phyloP scores from a whole-genome alignment of 2,797 vertebrate species.

The Acanthis flammea region DNA sequence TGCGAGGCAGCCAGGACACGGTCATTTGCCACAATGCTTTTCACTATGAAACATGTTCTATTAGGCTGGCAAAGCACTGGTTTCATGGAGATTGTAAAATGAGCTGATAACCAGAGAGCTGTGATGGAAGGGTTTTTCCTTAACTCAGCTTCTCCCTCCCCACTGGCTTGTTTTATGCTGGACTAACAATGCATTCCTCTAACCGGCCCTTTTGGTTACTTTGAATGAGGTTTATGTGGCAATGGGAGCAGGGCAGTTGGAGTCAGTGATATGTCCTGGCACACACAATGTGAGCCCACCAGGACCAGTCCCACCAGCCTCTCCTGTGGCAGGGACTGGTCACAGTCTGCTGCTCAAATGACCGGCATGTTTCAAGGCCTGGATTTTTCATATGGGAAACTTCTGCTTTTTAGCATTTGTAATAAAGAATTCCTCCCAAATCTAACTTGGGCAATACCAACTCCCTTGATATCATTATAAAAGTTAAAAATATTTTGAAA shows the following conservation, averaged over 20 bases:
- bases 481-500: neutral
- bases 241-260: conserved; percentile 75
- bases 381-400: neutral
- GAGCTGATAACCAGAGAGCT: neutral
- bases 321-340: neutral
- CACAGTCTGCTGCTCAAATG: neutral
- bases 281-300: neutral
- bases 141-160: conserved; percentile 39
- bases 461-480: neutral
- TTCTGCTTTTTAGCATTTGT: neutral
- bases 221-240: conserved; percentile 93
- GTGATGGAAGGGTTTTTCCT: conserved; percentile 30
- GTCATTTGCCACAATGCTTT: neutral
- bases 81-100: neutral
- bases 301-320: neutral
- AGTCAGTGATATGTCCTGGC: conserved; percentile 75
- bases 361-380: neutral
- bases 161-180: conserved; percentile 4
- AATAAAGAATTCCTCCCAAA: neutral
- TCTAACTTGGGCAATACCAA: neutral
- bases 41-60: neutral
- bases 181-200: conserved; percentile 57
- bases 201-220: conserved; percentile 79
- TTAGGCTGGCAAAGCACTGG: conserved; percentile 42
- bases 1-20: neutral